Conservation (phyloP, 2,888 invertebrate genomes). For the Malachius bipustulatus region DNA sequence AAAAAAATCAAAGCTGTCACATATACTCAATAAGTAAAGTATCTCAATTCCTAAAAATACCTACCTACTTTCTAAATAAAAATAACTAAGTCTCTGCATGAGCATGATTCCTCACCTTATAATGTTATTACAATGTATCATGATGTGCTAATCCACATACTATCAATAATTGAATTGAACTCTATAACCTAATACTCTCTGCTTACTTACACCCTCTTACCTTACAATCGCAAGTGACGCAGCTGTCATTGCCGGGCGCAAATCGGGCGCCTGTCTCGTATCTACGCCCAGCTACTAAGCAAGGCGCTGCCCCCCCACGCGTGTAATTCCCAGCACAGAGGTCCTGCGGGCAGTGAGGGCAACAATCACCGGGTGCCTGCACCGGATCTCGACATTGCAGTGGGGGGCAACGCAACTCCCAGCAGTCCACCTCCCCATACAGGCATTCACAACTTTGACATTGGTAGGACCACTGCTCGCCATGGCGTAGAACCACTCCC, state of each 20-base stretch:
- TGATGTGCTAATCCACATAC: too few species aligned
- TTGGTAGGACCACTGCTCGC: constrained; percentile 81
- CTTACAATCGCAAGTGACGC: constrained; percentile 64
- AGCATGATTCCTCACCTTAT: too few species aligned
- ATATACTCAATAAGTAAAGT: too few species aligned
- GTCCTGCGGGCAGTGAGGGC: constrained; percentile 57
- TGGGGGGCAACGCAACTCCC: constrained; percentile 74
- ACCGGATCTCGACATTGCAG: constrained; percentile 51
- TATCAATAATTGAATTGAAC: too few species aligned
- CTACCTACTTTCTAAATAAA: too few species aligned
- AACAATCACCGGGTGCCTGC: constrained; percentile 56
- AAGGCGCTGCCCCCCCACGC: constrained; percentile 42
- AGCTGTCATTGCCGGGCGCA: constrained; percentile 49
- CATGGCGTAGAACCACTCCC: constrained; percentile 63
- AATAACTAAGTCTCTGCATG: too few species aligned
- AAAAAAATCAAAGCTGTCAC: too few species aligned
- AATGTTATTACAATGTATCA: too few species aligned
- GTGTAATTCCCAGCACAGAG: constrained; percentile 27
- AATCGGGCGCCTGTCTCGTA: constrained; percentile 48
- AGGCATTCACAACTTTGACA: constrained; percentile 88
- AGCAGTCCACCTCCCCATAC: constrained; percentile 81
- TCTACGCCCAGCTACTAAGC: constrained; percentile 47
- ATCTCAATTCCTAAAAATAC: too few species aligned
- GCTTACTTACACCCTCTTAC: constrained; percentile 47
- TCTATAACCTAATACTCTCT: too few species aligned